phyloP scores from a whole-genome alignment of 2,888 invertebrate genomes.

The Villa cingulata region DNA sequence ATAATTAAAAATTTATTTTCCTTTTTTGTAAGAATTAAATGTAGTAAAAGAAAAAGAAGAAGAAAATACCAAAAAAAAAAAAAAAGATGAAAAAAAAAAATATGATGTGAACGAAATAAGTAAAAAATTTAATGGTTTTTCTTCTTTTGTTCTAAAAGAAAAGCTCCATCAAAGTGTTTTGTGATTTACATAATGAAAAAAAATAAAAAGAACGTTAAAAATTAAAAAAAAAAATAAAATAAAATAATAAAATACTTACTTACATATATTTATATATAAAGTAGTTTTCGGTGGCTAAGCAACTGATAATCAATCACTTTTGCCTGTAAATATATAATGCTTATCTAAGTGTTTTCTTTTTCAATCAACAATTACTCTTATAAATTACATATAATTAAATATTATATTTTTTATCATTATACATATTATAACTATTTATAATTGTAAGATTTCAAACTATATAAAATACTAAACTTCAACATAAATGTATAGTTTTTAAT shows the following conservation, averaged over 20 bases:
- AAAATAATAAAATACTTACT: no score
- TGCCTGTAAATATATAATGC: constrained; percentile 2
- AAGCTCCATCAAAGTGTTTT: constrained; percentile 14
- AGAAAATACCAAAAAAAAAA: not conserved
- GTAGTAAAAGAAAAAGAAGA: not conserved
- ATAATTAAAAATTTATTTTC: not conserved
- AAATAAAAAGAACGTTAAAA: not conserved
- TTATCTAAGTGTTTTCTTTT: constrained; percentile 6
- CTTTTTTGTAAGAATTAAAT: no score
- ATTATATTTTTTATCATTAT: no score
- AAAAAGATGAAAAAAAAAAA: not conserved
- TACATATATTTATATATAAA: no score
- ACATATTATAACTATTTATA: no score
- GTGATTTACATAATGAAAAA: constrained; percentile 7
- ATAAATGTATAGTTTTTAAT: no score
- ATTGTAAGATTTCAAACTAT: no score
- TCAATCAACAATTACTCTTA: no score
- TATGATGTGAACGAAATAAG: not conserved
- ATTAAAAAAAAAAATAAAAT: not conserved
- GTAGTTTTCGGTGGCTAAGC: constrained; percentile 5
- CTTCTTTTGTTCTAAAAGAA: not conserved
- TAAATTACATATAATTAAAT: no score
- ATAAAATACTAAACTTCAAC: no score
- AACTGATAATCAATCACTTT: not conserved
- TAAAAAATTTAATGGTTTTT: no score